Evolutionary conservation across 2,888 invertebrate species (phyloP).

Genomic region (Synanthedon formicaeformis): DNA sequence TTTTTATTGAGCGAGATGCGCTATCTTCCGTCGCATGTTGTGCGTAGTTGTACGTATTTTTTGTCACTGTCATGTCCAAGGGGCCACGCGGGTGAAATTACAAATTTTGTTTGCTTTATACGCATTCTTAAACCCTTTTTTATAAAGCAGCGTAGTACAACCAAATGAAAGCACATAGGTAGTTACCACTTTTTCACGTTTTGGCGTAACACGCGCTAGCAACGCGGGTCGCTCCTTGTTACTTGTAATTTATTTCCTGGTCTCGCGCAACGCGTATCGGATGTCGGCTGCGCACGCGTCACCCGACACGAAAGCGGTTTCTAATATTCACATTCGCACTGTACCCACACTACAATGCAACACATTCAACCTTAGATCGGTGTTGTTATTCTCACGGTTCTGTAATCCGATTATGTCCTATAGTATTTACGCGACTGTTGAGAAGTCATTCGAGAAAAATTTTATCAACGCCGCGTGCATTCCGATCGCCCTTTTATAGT

Average conservation of each 20-base stretch:
- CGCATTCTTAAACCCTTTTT: neutral
- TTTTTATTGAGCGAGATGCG: no score
- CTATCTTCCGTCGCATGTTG: no score
- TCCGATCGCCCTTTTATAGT: conserved; percentile 37
- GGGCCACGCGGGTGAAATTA: no score
- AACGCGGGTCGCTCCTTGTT: conserved; percentile 24
- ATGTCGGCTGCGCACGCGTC: conserved; percentile 45
- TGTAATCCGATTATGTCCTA: conserved; percentile 2
- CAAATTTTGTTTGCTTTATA: no score
- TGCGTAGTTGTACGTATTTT: no score
- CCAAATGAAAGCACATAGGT: neutral
- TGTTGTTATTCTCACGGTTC: conserved; percentile 7
- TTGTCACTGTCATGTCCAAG: no score
- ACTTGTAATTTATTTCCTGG: conserved; percentile 44
- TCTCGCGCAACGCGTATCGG: conserved; percentile 52
- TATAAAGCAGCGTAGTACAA: neutral
- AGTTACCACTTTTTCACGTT: conserved; percentile 19
- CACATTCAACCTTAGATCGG: no score
- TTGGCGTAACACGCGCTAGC: conserved; percentile 33
- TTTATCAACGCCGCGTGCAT: conserved; percentile 24
- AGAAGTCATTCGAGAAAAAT: conserved; percentile 26
- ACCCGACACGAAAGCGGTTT: conserved; percentile 37
- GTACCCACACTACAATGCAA: no score
- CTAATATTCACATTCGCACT: conserved; percentile 13
- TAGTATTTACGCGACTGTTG: conserved; percentile 32